A percentile compares a stretch with the other conserved stretches of the same genome.
Conservation (phyloP, 1,140 invertebrate genomes). For the Tribolium castaneum region DNA sequence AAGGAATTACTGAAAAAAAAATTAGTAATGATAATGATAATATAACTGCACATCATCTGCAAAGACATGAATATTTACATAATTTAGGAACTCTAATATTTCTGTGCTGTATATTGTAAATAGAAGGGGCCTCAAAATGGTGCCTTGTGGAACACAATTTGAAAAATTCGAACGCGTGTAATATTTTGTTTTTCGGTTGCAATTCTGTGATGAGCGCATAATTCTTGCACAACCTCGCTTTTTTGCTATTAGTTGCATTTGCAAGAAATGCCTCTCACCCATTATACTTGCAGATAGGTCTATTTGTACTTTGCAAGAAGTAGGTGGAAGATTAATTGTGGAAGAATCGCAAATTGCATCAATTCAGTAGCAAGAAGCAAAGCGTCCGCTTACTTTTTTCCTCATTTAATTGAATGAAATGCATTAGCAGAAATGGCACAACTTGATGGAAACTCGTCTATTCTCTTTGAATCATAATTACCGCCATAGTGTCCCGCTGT, state of each 20-base stretch:
- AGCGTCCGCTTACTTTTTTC: conserved; percentile 3
- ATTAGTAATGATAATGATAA: too few species aligned
- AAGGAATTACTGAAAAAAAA: too few species aligned
- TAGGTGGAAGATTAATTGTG: conserved; percentile 26
- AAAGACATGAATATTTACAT: too few species aligned
- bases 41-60: too few species aligned
- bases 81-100: too few species aligned
- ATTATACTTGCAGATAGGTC: conserved; percentile 14
- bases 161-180: too few species aligned
- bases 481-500: background rate
- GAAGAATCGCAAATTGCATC: conserved; percentile 20
- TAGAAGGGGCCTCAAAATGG: too few species aligned
- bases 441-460: background rate
- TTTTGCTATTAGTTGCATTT: background rate
- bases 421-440: conserved; percentile 1
- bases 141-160: too few species aligned
- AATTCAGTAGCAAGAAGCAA: conserved; percentile 26
- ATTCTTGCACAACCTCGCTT: too few species aligned
- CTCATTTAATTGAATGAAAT: background rate
- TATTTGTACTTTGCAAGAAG: conserved; percentile 20
- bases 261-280: background rate
- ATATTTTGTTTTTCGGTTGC: too few species aligned
- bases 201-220: too few species aligned
- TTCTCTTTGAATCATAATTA: background rate
- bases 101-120: too few species aligned